Conservation (phyloP, 2,797 vertebrate genomes). For the Netta rufina region DNA sequence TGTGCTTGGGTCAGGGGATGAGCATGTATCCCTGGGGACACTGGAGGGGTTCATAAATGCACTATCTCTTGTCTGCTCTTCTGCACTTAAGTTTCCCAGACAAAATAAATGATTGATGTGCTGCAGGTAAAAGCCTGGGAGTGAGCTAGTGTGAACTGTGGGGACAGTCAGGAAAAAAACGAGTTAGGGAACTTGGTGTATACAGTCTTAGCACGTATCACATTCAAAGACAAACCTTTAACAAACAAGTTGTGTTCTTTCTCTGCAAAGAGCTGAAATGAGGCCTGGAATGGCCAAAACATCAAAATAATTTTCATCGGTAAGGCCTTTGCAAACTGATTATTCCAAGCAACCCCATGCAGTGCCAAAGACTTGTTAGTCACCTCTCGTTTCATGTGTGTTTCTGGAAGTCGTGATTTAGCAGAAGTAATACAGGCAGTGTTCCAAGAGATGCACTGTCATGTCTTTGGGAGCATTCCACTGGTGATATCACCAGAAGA, state of each 20-base stretch:
- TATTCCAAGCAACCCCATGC: not conserved
- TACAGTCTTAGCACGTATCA: fast-evolving
- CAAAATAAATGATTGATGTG: not conserved
- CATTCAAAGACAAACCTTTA: not conserved
- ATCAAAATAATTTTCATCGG: not conserved
- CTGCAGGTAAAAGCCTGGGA: not conserved
- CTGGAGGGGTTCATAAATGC: not conserved
- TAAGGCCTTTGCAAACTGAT: not conserved
- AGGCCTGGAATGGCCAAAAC: not conserved
- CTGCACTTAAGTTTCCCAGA: not conserved
- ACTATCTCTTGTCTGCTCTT: not conserved
- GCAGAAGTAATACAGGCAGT: not conserved
- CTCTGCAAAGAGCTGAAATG: not conserved
- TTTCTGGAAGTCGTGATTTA: not conserved
- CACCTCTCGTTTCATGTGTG: not conserved
- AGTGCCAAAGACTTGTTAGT: not conserved
- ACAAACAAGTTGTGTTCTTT: not conserved
- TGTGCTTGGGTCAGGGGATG: not conserved
- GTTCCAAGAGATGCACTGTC: not conserved
- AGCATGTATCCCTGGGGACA: not conserved
- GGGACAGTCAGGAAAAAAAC: not conserved
- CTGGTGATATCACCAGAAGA: not conserved
- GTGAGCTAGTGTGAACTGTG: not conserved
- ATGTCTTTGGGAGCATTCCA: not conserved
- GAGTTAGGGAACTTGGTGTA: not conserved